These are phyloP conservation scores for Pseudorasbora parva DNA, from an alignment of 2,113 vertebrate species.

Conservation along the genomic window DNA sequence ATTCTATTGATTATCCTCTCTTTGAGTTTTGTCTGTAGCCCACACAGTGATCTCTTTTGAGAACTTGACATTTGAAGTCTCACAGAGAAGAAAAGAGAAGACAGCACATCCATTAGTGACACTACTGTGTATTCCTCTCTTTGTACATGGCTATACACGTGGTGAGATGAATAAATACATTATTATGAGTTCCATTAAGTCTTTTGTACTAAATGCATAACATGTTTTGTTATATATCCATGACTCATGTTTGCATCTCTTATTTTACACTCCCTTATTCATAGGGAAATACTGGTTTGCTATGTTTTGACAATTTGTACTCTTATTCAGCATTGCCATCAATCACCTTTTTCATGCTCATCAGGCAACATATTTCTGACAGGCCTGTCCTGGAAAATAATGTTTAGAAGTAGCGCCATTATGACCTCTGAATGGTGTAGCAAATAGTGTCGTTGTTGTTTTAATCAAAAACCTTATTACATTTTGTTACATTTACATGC, in stretches of 20 bases:
- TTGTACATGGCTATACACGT: background rate
- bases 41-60: slow-evolving; percentile 22
- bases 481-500: background rate
- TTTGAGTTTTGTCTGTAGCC: slow-evolving; percentile 4
- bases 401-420: background rate
- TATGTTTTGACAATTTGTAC: background rate
- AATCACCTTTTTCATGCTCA: background rate
- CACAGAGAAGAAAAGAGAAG: background rate
- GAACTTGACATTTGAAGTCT: slow-evolving; percentile 43
- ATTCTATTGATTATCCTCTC: slow-evolving; percentile 3
- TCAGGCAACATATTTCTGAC: background rate
- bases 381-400: background rate
- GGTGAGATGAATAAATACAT: background rate
- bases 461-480: background rate
- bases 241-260: background rate
- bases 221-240: slow-evolving; percentile 26
- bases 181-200: slow-evolving; percentile 10
- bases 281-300: background rate
- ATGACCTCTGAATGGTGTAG: background rate
- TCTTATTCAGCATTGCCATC: background rate
- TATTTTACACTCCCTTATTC: background rate
- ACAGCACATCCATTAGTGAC: slow-evolving; percentile 28
- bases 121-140: slow-evolving; percentile 2
- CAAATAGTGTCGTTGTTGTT: background rate
- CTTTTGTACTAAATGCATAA: background rate